Conservation (phyloP, 2,797 vertebrate species). For the Myotis vivesi region DNA sequence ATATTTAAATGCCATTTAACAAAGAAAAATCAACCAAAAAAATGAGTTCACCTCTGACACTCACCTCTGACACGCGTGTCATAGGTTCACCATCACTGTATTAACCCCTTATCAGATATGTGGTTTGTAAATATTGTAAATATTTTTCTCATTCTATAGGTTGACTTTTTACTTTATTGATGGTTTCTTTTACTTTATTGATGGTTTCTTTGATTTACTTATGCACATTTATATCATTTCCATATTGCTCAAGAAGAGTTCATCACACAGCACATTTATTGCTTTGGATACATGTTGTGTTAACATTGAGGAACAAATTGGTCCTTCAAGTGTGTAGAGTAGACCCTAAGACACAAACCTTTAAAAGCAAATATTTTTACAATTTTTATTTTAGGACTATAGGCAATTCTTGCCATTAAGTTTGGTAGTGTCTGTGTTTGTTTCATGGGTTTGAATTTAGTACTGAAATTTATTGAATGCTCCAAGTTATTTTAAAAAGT, state of each 20-base stretch:
- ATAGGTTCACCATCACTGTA: background rate
- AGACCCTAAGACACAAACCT: background rate
- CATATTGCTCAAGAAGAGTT: background rate
- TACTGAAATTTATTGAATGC: background rate
- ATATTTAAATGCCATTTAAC: no score
- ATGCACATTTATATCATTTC: background rate
- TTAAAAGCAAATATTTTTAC: slow-evolving; percentile 17
- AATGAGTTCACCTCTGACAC: no score
- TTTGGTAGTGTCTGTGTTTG: background rate
- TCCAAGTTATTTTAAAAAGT: slow-evolving; percentile 15
- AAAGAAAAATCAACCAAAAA: no score
- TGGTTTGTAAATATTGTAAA: background rate
- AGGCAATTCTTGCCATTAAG: background rate
- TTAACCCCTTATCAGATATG: background rate
- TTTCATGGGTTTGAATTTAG: slow-evolving; percentile 23
- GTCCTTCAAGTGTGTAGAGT: background rate
- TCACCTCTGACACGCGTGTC: no score
- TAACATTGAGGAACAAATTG: background rate
- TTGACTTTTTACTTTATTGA: background rate
- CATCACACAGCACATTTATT: background rate
- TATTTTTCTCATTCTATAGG: background rate
- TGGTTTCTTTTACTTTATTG: background rate
- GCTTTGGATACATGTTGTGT: background rate
- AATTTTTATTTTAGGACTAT: background rate
- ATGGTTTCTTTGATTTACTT: background rate